Evolutionary conservation across 2,888 invertebrate genomes (phyloP), one percentile per base, ranked within the genome.

Genomic region (Dryocosmus kuriphilus): DNA sequence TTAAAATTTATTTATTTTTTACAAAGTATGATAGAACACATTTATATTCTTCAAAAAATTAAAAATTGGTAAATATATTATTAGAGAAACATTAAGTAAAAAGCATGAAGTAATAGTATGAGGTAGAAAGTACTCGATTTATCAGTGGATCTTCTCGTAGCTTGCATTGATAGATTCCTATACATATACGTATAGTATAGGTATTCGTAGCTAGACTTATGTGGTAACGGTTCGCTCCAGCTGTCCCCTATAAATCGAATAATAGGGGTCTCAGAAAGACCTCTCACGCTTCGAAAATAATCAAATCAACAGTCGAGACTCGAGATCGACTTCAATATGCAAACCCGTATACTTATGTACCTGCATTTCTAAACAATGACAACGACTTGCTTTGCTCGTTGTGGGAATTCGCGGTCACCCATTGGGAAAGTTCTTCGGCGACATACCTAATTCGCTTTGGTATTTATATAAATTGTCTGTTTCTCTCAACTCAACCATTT

Each of bases 221-320:
- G 46, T 27, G 46, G 67, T 46, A 67, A 67, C 67, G 67, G 67
- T 67, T 67, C 46, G 27, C 30, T 27, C 41, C 67, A 67, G 46
- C 67, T 67, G 67, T 67, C 67, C 67, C 67, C 41, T 46, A 67
- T 67, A 46, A 30, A 30, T 30, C 46, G 46, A 67, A 46, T 27
- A 67, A 46, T 67, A 67, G 67, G 67, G 67, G 67, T 67, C 41
- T 46, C 41, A 4, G 22, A 22, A 24, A 57, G 57, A 57, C 35
- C 63, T 22, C 22, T 67, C 27, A 46, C 41, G 67, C 27, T 67
- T 46, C 27, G 67, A 67, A 38, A 46, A 67, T 67, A 67, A 67
- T 67, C 30, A 67, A 67, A 67, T 46, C 67, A 67, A 67, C 67
- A 67, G 67, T 46, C 46, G 67, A 65, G 65, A 65, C 65, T 63